These are phyloP conservation scores for Heliangelus exortis DNA, from an alignment of 2,797 vertebrate genomes.

Conservation along the genomic window DNA sequence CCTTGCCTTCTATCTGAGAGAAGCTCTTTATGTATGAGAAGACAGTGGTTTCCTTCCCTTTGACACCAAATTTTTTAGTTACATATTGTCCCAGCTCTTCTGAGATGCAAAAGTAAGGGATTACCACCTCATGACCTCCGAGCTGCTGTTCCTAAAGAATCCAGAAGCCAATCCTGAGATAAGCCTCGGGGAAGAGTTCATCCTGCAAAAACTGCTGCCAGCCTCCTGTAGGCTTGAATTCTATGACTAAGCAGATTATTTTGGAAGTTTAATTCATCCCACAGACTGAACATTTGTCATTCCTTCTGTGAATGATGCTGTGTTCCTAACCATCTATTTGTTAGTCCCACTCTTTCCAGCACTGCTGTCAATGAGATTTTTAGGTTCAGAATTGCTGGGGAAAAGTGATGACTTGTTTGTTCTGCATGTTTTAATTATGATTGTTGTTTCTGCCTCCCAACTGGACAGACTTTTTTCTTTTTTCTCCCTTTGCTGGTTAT, in stretches of 20 bases:
- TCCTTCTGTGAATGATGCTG: not conserved
- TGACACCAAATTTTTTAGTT: not conserved
- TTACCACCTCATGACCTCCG: not conserved
- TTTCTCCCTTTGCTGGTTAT: not conserved
- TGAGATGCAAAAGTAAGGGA: not conserved
- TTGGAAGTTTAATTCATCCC: not conserved
- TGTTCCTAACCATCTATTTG: not conserved
- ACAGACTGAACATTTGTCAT: not conserved
- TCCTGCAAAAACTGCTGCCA: not conserved
- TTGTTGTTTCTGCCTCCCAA: not conserved
- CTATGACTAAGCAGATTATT: not conserved
- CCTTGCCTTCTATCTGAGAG: not conserved
- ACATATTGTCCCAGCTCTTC: not conserved
- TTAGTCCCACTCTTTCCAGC: not conserved
- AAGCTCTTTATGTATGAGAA: not conserved
- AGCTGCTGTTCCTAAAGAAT: not conserved
- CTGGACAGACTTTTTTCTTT: not conserved
- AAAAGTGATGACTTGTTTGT: not conserved
- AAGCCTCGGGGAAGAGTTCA: not conserved
- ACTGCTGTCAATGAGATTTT: not conserved
- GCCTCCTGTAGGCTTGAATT: not conserved
- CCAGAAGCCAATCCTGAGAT: not conserved
- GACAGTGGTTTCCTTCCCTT: not conserved
- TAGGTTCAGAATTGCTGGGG: not conserved
- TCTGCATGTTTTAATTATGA: not conserved